These are phyloP conservation scores for Entomobrya multifasciata DNA, from an alignment of 2,888 invertebrate species.

Conservation along the genomic window DNA sequence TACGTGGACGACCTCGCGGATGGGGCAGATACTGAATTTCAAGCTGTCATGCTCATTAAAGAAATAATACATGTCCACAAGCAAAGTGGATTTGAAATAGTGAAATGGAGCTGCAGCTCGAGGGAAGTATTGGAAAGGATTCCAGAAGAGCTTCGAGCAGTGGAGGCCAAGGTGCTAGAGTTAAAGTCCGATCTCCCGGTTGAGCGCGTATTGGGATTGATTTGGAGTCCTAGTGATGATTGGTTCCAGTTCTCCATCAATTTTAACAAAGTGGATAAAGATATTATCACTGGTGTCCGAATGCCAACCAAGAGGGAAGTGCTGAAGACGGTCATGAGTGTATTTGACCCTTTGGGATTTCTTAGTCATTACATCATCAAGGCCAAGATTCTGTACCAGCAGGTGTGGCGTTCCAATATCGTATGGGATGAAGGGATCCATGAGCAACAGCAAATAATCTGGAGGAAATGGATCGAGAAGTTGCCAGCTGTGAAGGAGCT, in stretches of 20 bases:
- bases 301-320: conserved; percentile 35
- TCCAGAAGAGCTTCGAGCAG: background rate
- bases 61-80: background rate
- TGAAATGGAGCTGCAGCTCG: background rate
- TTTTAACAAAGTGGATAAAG: background rate
- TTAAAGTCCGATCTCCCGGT: background rate
- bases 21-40: background rate
- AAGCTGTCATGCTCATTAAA: background rate
- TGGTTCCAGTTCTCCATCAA: conserved; percentile 21
- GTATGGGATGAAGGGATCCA: background rate
- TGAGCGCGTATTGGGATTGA: conserved; percentile 41
- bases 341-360: conserved; percentile 35
- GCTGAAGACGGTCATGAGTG: conserved; percentile 1
- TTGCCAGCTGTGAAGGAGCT: background rate
- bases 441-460: background rate
- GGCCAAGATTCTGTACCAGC: background rate
- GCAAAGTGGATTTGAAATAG: background rate
- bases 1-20: conserved; percentile 2
- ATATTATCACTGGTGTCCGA: background rate
- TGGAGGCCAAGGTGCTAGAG: background rate
- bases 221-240: conserved; percentile 22
- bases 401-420: background rate
- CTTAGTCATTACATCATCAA: conserved; percentile 2
- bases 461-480: background rate
- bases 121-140: background rate